Conservation (phyloP, 35 echinoderm and acorn worm genomes). For the Heliocidaris tuberculata region DNA sequence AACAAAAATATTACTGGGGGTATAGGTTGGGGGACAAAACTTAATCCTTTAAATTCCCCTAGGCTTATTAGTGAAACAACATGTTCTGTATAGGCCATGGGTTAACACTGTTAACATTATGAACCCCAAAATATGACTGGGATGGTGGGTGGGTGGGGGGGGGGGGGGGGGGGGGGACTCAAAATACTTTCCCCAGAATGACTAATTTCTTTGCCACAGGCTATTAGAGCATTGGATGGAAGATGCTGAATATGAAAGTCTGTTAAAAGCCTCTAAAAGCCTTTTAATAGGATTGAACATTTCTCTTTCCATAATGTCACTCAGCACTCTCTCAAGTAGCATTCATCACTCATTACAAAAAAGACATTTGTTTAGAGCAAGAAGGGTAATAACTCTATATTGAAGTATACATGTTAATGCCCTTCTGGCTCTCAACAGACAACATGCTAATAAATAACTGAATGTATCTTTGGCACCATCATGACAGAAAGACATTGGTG, state of each 20-base stretch:
- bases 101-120: too few relatives aligned
- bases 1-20: too few relatives aligned
- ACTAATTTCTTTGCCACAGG: not conserved
- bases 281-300: constrained; percentile 11
- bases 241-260: not conserved
- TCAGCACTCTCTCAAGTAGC: not conserved
- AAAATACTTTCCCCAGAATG: not conserved
- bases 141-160: too few relatives aligned
- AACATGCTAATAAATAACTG: not conserved
- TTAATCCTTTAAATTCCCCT: too few relatives aligned
- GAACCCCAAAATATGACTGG: too few relatives aligned
- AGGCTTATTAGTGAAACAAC: too few relatives aligned
- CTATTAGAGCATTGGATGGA: not conserved
- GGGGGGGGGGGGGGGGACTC: too few relatives aligned
- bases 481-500: too few relatives aligned
- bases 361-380: not conserved
- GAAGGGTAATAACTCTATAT: not conserved
- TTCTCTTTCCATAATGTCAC: not conserved
- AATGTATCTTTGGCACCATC: too few relatives aligned
- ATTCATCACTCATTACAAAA: not conserved
- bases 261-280: not conserved
- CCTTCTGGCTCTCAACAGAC: not conserved
- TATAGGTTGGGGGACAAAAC: too few relatives aligned
- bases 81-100: too few relatives aligned
- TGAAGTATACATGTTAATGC: not conserved